These are phyloP conservation scores for Lydus trimaculatus DNA, from an alignment of 2,888 invertebrate genomes.

Conservation along the genomic window DNA sequence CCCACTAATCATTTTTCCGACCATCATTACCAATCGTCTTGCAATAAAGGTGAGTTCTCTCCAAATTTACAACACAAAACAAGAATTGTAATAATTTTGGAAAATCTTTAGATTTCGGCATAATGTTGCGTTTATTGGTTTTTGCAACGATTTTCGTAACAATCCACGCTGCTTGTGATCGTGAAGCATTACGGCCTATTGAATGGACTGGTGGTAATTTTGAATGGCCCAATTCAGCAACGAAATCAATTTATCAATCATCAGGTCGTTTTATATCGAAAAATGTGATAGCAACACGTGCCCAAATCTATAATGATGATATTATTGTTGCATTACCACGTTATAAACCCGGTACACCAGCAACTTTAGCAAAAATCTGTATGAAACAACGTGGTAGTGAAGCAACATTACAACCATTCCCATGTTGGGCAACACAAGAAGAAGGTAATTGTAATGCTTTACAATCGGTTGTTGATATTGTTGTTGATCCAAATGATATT, in stretches of 20 bases:
- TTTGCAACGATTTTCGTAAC: constrained; percentile 31
- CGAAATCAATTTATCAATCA: constrained; percentile 65
- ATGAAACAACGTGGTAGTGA: constrained; percentile 61
- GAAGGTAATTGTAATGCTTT: constrained; percentile 70
- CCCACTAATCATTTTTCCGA: neutral
- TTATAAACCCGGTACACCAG: constrained; percentile 70
- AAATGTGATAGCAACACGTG: constrained; percentile 68
- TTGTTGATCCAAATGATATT: constrained; percentile 68
- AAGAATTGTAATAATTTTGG: neutral
- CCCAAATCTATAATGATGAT: constrained; percentile 65
- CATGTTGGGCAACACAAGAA: constrained; percentile 70
- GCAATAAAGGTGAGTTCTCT: neutral
- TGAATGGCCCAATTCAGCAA: constrained; percentile 53
- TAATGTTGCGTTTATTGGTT: constrained; percentile 1
- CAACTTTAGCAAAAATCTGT: constrained; percentile 68
- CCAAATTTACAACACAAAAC: neutral
- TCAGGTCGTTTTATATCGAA: constrained; percentile 66
- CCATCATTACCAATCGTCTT: neutral
- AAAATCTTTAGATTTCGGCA: neutral
- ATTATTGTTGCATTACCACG: constrained; percentile 67
- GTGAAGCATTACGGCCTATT: constrained; percentile 46
- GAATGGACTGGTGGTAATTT: constrained; percentile 56
- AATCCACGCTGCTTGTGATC: constrained; percentile 39
- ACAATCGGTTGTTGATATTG: constrained; percentile 75
- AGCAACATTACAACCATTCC: constrained; percentile 67